Evolutionary conservation across 1,140 invertebrate genomes (phyloP).

Genomic region (Macrotrachela quadricornifera): DNA sequence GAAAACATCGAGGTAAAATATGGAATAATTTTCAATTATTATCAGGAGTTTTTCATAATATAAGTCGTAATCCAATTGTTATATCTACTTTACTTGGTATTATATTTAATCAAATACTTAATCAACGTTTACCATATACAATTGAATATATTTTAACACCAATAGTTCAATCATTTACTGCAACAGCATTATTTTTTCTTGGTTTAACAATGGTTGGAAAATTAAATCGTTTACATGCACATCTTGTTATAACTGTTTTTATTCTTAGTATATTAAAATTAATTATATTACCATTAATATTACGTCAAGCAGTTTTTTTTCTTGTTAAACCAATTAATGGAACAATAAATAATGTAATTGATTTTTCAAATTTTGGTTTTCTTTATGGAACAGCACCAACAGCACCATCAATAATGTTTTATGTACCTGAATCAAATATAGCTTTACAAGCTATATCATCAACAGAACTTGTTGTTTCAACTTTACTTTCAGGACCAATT

Average conservation of each 20-base stretch:
- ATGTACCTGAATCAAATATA: conserved; percentile 52
- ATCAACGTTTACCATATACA: conserved; percentile 48
- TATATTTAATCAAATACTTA: conserved; percentile 57
- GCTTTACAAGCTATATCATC: conserved; percentile 43
- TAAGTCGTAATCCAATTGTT: conserved; percentile 66
- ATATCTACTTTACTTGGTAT: conserved; percentile 79
- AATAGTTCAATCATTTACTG: conserved; percentile 47
- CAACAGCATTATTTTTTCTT: conserved; percentile 64
- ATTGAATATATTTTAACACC: conserved; percentile 44
- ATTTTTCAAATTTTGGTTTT: conserved; percentile 73
- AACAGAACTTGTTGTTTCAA: conserved; percentile 71
- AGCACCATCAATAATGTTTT: conserved; percentile 78
- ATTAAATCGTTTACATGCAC: conserved; percentile 48
- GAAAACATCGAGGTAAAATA: background rate
- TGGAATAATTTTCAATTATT: background rate
- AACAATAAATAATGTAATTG: conserved; percentile 47
- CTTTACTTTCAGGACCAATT: conserved; percentile 69
- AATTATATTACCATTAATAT: conserved; percentile 60
- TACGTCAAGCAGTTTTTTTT: conserved; percentile 53
- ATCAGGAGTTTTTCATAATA: conserved; percentile 37
- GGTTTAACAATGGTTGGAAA: conserved; percentile 80
- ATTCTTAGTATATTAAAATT: conserved; percentile 42
- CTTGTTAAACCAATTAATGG: conserved; percentile 41
- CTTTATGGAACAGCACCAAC: conserved; percentile 84
- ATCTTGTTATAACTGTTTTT: conserved; percentile 61